Conservation (phyloP, 2,888 invertebrate genomes). For the Monoplex corrugatus region DNA sequence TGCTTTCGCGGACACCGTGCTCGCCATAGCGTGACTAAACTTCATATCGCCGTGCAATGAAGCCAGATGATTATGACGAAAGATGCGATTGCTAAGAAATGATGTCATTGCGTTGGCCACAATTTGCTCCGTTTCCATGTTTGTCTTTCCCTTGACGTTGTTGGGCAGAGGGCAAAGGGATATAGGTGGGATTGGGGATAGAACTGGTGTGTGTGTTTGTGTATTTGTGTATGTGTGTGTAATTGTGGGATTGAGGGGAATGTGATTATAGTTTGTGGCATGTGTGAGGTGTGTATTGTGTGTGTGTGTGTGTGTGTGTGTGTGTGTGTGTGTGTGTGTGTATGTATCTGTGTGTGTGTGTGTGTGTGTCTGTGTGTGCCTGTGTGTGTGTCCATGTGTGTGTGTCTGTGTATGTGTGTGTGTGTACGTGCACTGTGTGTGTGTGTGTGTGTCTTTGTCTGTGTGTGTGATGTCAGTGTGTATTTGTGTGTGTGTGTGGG, state of each 20-base stretch:
- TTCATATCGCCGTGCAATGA: conserved; percentile 15
- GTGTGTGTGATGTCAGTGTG: not conserved
- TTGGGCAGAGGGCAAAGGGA: not conserved
- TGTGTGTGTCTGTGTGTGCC: not conserved
- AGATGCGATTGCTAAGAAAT: not conserved
- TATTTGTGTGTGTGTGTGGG: not conserved
- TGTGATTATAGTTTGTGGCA: too few species aligned
- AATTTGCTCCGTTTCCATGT: not conserved
- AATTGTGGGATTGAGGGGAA: too few species aligned
- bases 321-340: not conserved
- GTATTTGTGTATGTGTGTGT: too few species aligned
- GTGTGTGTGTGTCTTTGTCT: not conserved
- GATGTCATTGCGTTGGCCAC: not conserved
- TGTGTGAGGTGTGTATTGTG: too few species aligned
- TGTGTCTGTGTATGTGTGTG: not conserved
- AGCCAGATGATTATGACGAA: conserved; percentile 25
- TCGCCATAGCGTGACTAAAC: conserved; percentile 25
- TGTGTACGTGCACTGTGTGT: not conserved
- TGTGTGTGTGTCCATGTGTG: not conserved
- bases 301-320: not conserved
- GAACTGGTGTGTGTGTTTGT: too few species aligned
- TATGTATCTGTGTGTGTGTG: not conserved
- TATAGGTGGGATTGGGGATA: too few species aligned
- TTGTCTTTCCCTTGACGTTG: not conserved
- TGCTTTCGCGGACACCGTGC: not conserved